These are phyloP conservation scores for Serilophus lunatus DNA, from an alignment of 2,113 vertebrate genomes.

Conservation along the genomic window DNA sequence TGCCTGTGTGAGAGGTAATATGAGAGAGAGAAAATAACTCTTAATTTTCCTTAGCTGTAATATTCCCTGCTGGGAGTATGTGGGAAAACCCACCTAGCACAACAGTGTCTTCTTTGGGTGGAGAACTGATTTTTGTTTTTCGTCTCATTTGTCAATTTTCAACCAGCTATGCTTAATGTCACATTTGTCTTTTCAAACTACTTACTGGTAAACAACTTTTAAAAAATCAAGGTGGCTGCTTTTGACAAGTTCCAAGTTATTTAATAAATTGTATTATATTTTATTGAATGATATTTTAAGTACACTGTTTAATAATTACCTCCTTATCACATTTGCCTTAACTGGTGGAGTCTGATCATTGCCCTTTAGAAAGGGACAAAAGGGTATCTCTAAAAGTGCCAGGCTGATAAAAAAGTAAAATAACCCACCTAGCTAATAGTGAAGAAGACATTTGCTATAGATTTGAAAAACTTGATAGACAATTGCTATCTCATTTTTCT, in stretches of 20 bases:
- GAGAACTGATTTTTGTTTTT: background rate
- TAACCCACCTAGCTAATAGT: background rate
- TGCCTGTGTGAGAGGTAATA: accelerated
- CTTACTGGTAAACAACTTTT: background rate
- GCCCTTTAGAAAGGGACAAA: background rate
- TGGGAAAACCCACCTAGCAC: background rate
- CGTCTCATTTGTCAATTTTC: background rate
- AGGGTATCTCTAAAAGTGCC: background rate
- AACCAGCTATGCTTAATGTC: background rate
- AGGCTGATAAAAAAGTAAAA: background rate
- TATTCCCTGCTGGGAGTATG: background rate
- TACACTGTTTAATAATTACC: background rate
- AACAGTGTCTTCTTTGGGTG: background rate
- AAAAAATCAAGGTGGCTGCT: background rate
- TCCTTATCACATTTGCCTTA: background rate
- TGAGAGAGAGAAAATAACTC: background rate
- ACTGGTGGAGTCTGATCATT: background rate
- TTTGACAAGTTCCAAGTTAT: background rate
- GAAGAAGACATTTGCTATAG: background rate
- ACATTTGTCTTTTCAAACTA: background rate
- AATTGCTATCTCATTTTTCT: background rate
- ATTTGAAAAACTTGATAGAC: background rate
- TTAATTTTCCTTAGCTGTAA: background rate
- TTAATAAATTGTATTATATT: background rate
- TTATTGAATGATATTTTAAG: background rate